Conservation (phyloP, 2,797 vertebrate species). For the Adrianichthys oophorus region DNA sequence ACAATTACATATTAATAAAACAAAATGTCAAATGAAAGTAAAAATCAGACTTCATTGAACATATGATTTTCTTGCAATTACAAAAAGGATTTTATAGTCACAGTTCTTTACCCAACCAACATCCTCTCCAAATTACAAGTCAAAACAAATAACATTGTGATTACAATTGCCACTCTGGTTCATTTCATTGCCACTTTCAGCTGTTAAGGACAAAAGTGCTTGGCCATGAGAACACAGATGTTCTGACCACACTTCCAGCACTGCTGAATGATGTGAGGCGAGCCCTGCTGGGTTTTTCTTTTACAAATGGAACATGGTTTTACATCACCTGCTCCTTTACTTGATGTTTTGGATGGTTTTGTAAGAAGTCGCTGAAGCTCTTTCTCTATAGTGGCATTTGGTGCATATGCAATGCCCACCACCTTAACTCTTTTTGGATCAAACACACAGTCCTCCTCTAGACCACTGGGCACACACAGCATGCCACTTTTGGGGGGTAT, state of each 20-base stretch:
- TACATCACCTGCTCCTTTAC: neutral
- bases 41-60: too few relatives aligned
- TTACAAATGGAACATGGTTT: slow-evolving; percentile 62
- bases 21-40: too few relatives aligned
- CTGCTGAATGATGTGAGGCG: slow-evolving; percentile 33
- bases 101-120: too few relatives aligned
- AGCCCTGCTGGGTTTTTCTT: slow-evolving; percentile 38
- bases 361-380: slow-evolving; percentile 61
- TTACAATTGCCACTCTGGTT: too few relatives aligned
- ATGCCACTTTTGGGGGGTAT: slow-evolving; percentile 70
- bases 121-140: too few relatives aligned
- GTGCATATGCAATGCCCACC: slow-evolving; percentile 53
- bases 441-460: slow-evolving; percentile 75
- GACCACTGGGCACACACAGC: slow-evolving; percentile 60
- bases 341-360: slow-evolving; percentile 1
- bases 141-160: too few relatives aligned
- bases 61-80: too few relatives aligned
- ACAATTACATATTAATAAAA: too few relatives aligned
- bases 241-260: slow-evolving; percentile 64
- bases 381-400: slow-evolving; percentile 21
- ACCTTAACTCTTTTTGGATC: slow-evolving; percentile 68
- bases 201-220: slow-evolving; percentile 44
- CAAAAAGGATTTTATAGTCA: too few relatives aligned
- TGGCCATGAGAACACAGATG: slow-evolving; percentile 57
- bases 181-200: too few relatives aligned